Conservation (phyloP, 1,140 invertebrate genomes). For the Asbolus verrucosus region DNA sequence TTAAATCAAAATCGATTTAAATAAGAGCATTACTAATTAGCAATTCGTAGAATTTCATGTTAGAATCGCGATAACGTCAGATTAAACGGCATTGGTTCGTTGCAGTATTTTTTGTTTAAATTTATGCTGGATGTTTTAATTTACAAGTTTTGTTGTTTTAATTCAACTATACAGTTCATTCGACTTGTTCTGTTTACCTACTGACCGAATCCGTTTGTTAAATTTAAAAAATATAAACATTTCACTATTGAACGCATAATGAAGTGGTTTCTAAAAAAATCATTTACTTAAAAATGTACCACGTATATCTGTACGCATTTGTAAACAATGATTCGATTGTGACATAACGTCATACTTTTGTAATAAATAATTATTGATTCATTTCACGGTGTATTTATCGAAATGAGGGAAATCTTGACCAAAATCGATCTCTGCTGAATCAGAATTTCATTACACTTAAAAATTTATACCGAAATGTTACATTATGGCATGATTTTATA, state of each 20-base stretch:
- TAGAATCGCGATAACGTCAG: not conserved
- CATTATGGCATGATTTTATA: not conserved
- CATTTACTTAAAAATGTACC: too few relatives aligned
- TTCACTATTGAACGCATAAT: too few relatives aligned
- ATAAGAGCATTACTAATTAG: not conserved
- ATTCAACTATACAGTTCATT: conserved; percentile 20
- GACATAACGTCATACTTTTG: too few relatives aligned
- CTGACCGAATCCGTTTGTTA: conserved; percentile 20
- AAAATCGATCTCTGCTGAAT: not conserved
- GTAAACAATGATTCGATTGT: too few relatives aligned
- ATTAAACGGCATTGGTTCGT: conserved; percentile 1
- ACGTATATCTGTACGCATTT: too few relatives aligned
- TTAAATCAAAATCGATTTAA: conserved; percentile 5
- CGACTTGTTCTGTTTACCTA: conserved; percentile 24
- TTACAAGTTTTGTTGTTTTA: conserved; percentile 21
- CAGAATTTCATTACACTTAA: conserved; percentile 16
- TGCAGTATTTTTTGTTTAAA: not conserved
- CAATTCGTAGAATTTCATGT: not conserved
- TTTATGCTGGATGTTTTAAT: conserved; percentile 11
- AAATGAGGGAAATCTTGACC: conserved; percentile 24
- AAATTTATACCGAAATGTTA: conserved; percentile 6
- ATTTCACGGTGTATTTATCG: conserved; percentile 26
- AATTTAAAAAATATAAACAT: not conserved
- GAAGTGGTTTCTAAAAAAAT: too few relatives aligned
- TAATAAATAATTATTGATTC: too few relatives aligned